Base-by-base conservation (phyloP, 1,140 invertebrate species). In the Mamestra configurata region DNA sequence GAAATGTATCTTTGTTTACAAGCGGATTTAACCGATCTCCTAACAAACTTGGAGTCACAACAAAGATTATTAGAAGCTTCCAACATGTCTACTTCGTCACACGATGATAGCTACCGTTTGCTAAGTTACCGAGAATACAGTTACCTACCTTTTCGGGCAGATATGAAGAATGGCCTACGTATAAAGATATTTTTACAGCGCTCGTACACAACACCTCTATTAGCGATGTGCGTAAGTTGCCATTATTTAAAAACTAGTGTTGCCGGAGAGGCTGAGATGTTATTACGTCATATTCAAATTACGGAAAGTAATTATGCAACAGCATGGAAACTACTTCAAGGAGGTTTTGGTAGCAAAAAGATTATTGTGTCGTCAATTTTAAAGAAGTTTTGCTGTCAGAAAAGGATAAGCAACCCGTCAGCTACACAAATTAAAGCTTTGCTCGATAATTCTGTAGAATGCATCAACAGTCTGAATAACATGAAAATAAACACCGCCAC, bases 1-100 rank as follows among this genome's bases (percentile, higher is more conserved):
- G 73, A 76, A 46, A 55, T 76, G 57, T 76, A 76, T 43, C 20
- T 76, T 0, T 61, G 57, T 27, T 43, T 76, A n/a, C 71, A 76
- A 61, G 73, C 31, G 1, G 73, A 76, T 61, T 76, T 76, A 76
- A 46, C 57, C 3, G 73, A 76, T 59, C 24, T 59, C 4, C 11
- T 59, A 27, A 6, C 55, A 22, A 59, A 27, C 55, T 27, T 22
- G 11, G 20, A 59, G n/a, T 51, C 49, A 27, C 20, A 59, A 31
- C 22, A 59, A 0, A 27, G 24, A 31, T 22, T 59, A 27, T 18
- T 1, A 13, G 55, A 59, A 59, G 20, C 20, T 1, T 7, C 24
- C 11, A 59, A 31, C 10, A 59, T 59, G 55, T 27, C 20, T 31
- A 59, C 22, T 59, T 22, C 24, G 11, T 31, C 20, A 22, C 27